These are phyloP conservation scores for Laterallus jamaicensis DNA, from an alignment of 2,113 vertebrate genomes.

Conservation along the genomic window DNA sequence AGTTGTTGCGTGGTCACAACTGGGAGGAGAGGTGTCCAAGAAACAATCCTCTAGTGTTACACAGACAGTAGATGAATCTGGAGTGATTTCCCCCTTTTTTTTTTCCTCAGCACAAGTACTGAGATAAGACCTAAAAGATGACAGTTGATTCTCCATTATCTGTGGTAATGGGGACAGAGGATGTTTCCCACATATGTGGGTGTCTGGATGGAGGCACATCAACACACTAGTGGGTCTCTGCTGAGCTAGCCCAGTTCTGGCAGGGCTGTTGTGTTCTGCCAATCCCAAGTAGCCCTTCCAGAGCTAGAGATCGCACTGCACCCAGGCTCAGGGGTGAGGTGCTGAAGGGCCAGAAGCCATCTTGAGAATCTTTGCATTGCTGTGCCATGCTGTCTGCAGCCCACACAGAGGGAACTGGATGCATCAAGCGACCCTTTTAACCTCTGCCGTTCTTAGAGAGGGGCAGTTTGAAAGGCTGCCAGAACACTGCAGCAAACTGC, in stretches of 20 bases:
- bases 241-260: not conserved
- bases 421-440: slow-evolving; percentile 15
- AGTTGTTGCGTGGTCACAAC: slow-evolving; percentile 6
- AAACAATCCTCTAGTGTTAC: slow-evolving; percentile 35
- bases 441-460: not conserved
- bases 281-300: not conserved
- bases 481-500: slow-evolving; percentile 25
- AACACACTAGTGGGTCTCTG: not conserved
- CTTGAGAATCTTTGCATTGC: not conserved
- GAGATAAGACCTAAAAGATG: not conserved
- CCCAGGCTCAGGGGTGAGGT: not conserved
- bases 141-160: not conserved
- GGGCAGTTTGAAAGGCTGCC: slow-evolving; percentile 42
- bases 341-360: not conserved
- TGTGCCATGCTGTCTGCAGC: not conserved
- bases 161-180: not conserved
- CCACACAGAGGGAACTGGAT: not conserved
- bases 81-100: not conserved
- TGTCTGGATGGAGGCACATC: not conserved
- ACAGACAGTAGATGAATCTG: not conserved
- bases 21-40: slow-evolving; percentile 55
- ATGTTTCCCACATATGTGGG: rapidly evolving
- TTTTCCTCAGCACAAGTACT: not conserved
- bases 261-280: not conserved
- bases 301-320: not conserved